Evolutionary conservation across 2,797 vertebrate genomes (phyloP).

Genomic region (Masticophis lateralis): DNA sequence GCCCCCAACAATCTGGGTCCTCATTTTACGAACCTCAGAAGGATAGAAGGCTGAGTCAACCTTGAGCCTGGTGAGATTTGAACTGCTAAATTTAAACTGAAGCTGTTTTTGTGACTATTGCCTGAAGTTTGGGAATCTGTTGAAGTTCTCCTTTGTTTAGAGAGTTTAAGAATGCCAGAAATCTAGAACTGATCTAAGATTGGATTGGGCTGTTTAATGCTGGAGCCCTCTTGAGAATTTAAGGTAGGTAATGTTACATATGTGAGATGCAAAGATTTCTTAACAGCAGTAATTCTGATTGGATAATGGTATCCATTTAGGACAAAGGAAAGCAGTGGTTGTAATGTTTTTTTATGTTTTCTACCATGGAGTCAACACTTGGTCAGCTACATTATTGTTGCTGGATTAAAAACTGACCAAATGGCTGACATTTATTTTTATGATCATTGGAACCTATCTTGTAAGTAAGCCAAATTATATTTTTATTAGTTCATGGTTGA

Average conservation of each 20-base stretch:
- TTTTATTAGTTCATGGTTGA: not conserved
- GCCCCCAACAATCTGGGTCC: too few relatives aligned
- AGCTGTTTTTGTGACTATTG: not conserved
- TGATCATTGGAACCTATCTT: not conserved
- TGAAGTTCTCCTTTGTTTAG: not conserved
- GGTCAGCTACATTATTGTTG: not conserved
- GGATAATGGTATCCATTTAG: not conserved
- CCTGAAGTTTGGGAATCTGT: not conserved
- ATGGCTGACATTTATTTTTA: not conserved
- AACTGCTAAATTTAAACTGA: not conserved
- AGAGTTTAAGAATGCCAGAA: not conserved
- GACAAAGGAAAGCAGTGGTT: not conserved
- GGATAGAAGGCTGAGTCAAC: too few relatives aligned
- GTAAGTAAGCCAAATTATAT: not conserved
- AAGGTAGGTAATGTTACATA: not conserved
- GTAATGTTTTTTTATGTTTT: not conserved
- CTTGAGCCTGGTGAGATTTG: too few relatives aligned
- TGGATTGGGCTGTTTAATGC: not conserved
- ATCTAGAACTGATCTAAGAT: not conserved
- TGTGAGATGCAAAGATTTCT: not conserved
- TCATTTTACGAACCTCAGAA: too few relatives aligned
- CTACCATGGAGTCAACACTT: not conserved
- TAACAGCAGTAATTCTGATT: not conserved
- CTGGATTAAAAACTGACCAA: not conserved
- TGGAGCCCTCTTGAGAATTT: not conserved